phyloP scores from a whole-genome alignment of 2,797 vertebrate species.

The Ctenosaura bakeri region DNA sequence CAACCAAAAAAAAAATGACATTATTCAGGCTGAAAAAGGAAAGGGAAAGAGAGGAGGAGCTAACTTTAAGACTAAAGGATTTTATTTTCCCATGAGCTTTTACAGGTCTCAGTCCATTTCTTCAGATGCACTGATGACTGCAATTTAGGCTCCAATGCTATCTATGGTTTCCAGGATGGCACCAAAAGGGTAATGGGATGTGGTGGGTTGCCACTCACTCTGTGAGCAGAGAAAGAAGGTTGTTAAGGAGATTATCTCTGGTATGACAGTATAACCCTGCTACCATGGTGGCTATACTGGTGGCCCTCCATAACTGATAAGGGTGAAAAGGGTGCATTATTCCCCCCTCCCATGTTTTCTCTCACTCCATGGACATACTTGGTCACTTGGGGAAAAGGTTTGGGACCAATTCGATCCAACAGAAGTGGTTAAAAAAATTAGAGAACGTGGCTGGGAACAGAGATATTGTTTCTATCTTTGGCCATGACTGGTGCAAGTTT shows the following conservation, averaged over 20 bases:
- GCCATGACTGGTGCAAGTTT: background rate
- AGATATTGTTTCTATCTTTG: background rate
- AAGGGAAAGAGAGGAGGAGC: background rate
- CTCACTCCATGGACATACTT: background rate
- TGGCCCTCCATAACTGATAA: background rate
- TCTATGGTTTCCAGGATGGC: too few relatives aligned
- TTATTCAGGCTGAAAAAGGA: background rate
- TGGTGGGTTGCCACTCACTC: too few relatives aligned
- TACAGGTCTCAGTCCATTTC: too few relatives aligned
- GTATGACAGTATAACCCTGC: background rate
- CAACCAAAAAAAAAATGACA: too few relatives aligned
- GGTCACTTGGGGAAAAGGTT: background rate
- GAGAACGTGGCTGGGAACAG: background rate
- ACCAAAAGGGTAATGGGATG: too few relatives aligned
- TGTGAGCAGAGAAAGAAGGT: too few relatives aligned
- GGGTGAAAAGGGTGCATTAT: background rate
- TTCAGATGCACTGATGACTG: too few relatives aligned
- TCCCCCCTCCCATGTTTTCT: too few relatives aligned
- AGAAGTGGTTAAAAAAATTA: background rate
- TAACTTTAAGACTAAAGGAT: too few relatives aligned
- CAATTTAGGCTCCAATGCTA: background rate
- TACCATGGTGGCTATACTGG: background rate
- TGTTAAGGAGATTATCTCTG: too few relatives aligned
- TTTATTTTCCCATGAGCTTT: too few relatives aligned
- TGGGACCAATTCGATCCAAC: background rate